phyloP scores from a whole-genome alignment of 2,113 vertebrate genomes.

The Thinocorus orbignyianus region DNA sequence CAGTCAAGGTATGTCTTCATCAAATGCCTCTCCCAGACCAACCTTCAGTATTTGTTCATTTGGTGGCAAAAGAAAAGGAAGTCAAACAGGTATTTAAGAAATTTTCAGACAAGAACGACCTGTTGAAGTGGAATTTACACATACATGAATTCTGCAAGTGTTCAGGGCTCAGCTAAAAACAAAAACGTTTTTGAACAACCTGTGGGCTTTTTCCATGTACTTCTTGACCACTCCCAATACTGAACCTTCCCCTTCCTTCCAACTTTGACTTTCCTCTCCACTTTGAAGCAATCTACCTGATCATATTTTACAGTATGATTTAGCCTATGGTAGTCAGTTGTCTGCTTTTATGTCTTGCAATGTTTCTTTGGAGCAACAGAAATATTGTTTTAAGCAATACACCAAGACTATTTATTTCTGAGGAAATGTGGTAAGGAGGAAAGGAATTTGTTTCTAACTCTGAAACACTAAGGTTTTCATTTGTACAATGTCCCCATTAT shows the following conservation, averaged over 20 bases:
- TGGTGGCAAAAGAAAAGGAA: background rate
- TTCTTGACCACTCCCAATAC: background rate
- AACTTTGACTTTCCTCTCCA: background rate
- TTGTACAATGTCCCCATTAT: background rate
- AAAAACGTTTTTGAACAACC: background rate
- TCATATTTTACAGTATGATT: background rate
- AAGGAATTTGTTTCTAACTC: background rate
- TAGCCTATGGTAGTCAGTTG: background rate
- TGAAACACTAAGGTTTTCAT: background rate
- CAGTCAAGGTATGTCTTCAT: background rate
- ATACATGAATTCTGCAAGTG: background rate
- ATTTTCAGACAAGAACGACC: background rate
- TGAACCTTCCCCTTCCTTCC: background rate
- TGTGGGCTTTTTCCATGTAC: background rate
- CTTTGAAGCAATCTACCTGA: background rate
- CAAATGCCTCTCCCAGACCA: background rate
- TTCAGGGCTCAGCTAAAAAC: background rate
- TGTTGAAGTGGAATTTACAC: background rate
- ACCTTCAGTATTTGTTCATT: background rate
- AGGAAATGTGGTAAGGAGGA: background rate
- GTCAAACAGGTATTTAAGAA: background rate
- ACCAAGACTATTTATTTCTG: background rate
- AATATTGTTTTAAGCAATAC: background rate
- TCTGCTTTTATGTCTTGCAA: background rate
- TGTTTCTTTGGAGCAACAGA: background rate